Percentiles rank a stretch among this genome's conserved stretches.
Conservation (phyloP, 2,888 invertebrate species). For the Torymus texanus region DNA sequence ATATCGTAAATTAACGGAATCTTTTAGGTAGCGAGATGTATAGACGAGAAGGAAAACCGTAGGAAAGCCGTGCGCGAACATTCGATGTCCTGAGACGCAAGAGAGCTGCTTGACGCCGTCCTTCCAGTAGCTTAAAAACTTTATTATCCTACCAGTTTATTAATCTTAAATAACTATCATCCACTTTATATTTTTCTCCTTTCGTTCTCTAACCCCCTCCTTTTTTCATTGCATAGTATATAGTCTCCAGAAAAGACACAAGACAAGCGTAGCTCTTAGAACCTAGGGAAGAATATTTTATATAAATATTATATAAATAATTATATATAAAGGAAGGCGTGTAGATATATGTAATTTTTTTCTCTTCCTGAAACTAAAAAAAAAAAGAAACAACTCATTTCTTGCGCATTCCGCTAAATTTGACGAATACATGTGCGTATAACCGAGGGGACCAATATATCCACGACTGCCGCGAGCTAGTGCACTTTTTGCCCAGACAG, state of each 20-base stretch:
- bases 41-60: background rate
- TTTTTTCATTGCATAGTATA: conserved; percentile 36
- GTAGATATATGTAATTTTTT: conserved; percentile 54
- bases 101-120: conserved; percentile 60
- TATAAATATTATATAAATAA: conserved; percentile 62
- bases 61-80: background rate
- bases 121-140: conserved; percentile 65
- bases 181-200: conserved; percentile 10
- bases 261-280: conserved; percentile 60
- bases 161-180: conserved; percentile 36
- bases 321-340: conserved; percentile 54
- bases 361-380: conserved; percentile 2
- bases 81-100: conserved; percentile 8
- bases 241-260: conserved; percentile 16
- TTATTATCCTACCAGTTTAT: conserved; percentile 60
- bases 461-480: background rate
- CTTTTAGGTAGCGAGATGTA: too few relatives aligned
- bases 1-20: too few relatives aligned
- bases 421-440: background rate
- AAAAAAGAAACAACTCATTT: conserved; percentile 33
- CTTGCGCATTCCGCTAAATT: conserved; percentile 41
- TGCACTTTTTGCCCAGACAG: background rate
- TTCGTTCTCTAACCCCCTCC: conserved; percentile 16
- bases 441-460: background rate
- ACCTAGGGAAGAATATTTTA: conserved; percentile 59